Conservation (phyloP, 2,113 vertebrate species). For the Orycteropus afer region DNA sequence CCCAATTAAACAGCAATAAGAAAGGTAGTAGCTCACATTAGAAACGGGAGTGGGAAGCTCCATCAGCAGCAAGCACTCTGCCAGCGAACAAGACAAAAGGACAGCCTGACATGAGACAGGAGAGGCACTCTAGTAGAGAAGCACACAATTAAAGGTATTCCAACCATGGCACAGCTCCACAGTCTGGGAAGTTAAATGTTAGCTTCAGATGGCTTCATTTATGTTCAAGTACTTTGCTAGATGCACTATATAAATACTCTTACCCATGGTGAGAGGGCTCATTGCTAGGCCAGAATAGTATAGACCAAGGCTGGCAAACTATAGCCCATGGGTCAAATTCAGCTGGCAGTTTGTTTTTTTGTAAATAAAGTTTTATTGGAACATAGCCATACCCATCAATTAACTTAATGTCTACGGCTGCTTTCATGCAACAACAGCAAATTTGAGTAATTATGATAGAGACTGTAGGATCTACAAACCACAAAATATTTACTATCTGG, state of each 20-base stretch:
- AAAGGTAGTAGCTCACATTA: background rate
- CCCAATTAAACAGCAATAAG: background rate
- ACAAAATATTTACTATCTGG: background rate
- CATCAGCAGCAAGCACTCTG: background rate
- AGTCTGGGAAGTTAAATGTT: conserved; percentile 5
- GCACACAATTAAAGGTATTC: background rate
- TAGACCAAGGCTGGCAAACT: background rate
- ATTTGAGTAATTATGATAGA: background rate
- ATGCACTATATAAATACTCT: background rate
- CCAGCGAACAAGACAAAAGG: background rate
- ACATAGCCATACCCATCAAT: background rate
- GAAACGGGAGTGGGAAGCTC: background rate
- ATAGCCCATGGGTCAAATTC: background rate
- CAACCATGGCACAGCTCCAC: background rate
- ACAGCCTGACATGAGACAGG: background rate
- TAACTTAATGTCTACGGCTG: background rate
- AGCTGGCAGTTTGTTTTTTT: background rate
- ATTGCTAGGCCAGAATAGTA: background rate
- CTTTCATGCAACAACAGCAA: background rate
- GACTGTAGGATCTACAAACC: background rate
- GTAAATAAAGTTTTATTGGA: conserved; percentile 10
- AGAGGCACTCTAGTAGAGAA: background rate
- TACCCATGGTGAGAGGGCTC: background rate
- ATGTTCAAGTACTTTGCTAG: conserved; percentile 1
- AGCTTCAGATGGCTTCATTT: background rate